phyloP scores from a whole-genome alignment of 1,140 invertebrate genomes.

The Holcopasites calliopsidis region DNA sequence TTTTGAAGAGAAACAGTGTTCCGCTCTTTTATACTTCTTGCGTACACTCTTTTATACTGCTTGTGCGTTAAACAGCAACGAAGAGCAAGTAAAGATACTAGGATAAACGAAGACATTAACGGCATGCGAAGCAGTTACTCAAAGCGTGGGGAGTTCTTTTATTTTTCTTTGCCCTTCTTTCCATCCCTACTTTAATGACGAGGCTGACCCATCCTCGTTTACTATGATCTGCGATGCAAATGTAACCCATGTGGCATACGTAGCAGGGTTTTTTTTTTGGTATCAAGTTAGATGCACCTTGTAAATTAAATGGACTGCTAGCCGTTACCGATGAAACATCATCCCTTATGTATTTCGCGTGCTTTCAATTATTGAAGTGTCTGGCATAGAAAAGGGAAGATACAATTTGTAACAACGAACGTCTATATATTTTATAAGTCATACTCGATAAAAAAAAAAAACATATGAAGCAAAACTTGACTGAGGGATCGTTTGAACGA shows the following conservation, averaged over 20 bases:
- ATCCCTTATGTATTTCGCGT: not conserved
- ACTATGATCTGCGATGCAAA: constrained; percentile 47
- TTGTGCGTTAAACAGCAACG: constrained; percentile 32
- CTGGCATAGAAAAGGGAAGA: not conserved
- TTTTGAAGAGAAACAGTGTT: too few relatives aligned
- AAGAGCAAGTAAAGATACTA: constrained; percentile 25
- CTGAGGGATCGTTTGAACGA: not conserved
- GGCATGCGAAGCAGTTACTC: constrained; percentile 62
- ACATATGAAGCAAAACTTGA: too few relatives aligned
- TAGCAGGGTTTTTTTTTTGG: constrained; percentile 49
- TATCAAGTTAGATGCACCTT: constrained; percentile 43
- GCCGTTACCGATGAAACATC: constrained; percentile 40
- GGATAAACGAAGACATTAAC: constrained; percentile 39
- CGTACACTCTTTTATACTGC: too few relatives aligned
- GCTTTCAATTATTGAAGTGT: not conserved
- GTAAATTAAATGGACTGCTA: constrained; percentile 49
- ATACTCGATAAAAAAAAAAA: too few relatives aligned
- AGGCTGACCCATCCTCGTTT: constrained; percentile 36
- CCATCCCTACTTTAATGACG: constrained; percentile 52
- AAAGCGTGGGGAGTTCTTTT: constrained; percentile 55
- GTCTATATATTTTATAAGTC: too few relatives aligned
- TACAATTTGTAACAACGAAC: too few relatives aligned
- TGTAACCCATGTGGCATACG: constrained; percentile 33
- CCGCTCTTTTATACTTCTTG: too few relatives aligned
- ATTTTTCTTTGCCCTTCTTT: constrained; percentile 56